phyloP scores from a whole-genome alignment of 2,797 vertebrate species.

The Chelonia mydas region DNA sequence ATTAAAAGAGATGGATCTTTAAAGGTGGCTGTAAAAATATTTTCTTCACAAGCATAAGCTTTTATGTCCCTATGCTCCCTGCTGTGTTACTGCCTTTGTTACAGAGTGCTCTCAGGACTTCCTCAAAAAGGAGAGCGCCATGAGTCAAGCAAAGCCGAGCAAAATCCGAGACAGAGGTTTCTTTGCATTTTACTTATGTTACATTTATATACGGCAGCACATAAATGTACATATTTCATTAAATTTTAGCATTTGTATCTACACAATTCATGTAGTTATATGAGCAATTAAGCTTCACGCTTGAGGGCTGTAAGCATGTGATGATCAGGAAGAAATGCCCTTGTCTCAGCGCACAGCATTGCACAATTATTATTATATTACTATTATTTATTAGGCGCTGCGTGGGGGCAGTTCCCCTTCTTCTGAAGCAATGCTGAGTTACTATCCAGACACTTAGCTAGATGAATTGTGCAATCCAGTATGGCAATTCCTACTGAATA shows the following conservation, averaged over 20 bases:
- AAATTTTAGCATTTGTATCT: background rate
- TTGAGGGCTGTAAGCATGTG: background rate
- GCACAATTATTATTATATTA: background rate
- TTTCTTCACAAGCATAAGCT: background rate
- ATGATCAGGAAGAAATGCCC: background rate
- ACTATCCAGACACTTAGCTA: background rate
- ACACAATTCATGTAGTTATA: background rate
- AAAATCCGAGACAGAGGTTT: background rate
- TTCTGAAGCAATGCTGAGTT: background rate
- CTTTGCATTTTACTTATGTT: background rate
- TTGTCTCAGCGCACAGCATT: background rate
- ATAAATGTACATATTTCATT: background rate
- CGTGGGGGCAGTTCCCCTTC: background rate
- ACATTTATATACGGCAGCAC: background rate
- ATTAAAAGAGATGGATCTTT: background rate
- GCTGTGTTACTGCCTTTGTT: background rate
- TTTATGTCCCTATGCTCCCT: background rate
- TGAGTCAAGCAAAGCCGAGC: background rate
- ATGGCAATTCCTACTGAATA: fast-evolving
- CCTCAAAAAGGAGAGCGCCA: background rate
- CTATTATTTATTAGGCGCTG: background rate
- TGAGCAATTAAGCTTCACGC: background rate
- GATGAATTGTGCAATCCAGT: background rate
- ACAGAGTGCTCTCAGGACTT: background rate
- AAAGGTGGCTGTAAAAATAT: background rate